Evolutionary conservation across 2,797 vertebrate species (phyloP), one percentile per base, ranked within the genome.

Genomic region (Liasis olivaceus): DNA sequence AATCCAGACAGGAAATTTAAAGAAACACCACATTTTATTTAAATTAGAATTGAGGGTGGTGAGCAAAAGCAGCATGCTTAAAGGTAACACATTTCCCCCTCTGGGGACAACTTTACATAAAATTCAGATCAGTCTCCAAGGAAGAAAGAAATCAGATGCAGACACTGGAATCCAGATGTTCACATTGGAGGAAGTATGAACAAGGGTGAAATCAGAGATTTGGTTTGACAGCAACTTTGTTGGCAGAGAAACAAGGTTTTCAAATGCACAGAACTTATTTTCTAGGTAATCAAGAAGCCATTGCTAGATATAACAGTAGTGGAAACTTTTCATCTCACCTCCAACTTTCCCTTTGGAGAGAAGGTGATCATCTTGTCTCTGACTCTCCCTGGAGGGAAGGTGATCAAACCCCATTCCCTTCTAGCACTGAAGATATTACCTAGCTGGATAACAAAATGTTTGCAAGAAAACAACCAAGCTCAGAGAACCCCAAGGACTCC

Each of bases 1-100:
- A 97, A 97, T 97, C 96, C 96, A 96, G 94, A 91, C 89, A 95
- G 92, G 9, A 13, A 95, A 95, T 96, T 97, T 97, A 96, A 96
- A 97, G 96, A 97, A 93, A 95, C 85, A 96, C 90, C 93, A 89
- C 4, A 66, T 94, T 94, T 94, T 95, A 89, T 96, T 95, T 93
- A 96, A 94, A 94, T 95, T 95, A 95, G 62, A 90, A 81, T 0
- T 3, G 36, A 81, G 20, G 7, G 0, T 22, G 20, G 36, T 24
- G 66, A 17, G 31, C 94, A 90, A 63, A 6, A 66, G 87, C 94
- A 93, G 94, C 91, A n/a, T 96, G 93, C 90, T 97, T 96, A 96
- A 95, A 97, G 88, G 94, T 95, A 97, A 85, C 92, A 97, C 62
- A 90, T 94, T 95, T 90, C 95, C 91, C 91, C 89, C 95, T 94